Conservation (phyloP, 1,140 invertebrate species). For the Hyles euphorbiae region DNA sequence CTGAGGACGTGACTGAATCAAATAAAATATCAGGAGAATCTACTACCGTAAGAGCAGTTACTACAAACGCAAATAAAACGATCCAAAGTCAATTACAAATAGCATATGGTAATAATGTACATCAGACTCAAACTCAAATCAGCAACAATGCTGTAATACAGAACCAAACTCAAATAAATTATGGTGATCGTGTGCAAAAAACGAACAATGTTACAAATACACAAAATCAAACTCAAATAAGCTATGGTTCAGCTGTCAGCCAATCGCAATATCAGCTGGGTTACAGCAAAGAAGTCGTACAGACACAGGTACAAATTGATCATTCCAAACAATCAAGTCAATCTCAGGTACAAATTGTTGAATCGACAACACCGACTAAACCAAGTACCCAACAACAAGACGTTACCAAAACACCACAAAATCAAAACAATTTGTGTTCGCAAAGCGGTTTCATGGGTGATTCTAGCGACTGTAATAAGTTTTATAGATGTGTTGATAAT, state of each 20-base stretch:
- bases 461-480: conserved; percentile 79
- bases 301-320: conserved; percentile 30
- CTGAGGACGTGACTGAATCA: neutral
- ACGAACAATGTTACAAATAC: conserved; percentile 10
- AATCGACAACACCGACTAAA: conserved; percentile 10
- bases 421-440: conserved; percentile 37
- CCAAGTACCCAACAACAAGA: neutral
- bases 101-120: conserved; percentile 26
- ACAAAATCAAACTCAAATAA: conserved; percentile 32
- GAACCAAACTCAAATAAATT: conserved; percentile 35
- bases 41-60: neutral
- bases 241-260: conserved; percentile 21
- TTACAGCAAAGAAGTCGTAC: neutral
- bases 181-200: conserved; percentile 21
- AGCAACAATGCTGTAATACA: conserved; percentile 25
- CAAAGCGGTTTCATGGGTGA: conserved; percentile 78
- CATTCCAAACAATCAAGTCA: conserved; percentile 29
- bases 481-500: conserved; percentile 82
- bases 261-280: conserved; percentile 10
- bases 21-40: neutral
- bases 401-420: neutral
- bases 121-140: conserved; percentile 31
- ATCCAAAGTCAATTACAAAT: conserved; percentile 30
- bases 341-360: conserved; percentile 18
- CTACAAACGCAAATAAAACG: conserved; percentile 11